Percentiles rank a stretch among this genome's conserved stretches.
phyloP scores from a whole-genome alignment of 2,888 invertebrate species.

The Latrodectus elegans region DNA sequence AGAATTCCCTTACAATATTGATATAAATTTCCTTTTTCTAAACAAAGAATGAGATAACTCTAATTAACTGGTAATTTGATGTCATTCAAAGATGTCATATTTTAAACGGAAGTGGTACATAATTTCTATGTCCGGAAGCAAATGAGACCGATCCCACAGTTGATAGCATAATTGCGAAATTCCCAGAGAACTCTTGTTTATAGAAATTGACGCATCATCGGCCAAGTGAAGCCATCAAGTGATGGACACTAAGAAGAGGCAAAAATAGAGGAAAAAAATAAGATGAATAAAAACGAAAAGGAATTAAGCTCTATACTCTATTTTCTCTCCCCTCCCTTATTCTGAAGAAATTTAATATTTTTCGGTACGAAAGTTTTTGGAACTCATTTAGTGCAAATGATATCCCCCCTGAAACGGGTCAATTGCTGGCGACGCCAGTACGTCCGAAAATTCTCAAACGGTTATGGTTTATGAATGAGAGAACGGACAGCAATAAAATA shows the following conservation, averaged over 20 bases:
- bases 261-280: constrained; percentile 1
- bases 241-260: constrained; percentile 40
- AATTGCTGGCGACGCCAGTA: constrained; percentile 58
- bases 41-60: too few species aligned
- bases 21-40: too few species aligned
- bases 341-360: constrained; percentile 67
- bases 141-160: constrained; percentile 14
- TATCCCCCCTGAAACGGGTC: constrained; percentile 49
- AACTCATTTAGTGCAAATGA: constrained; percentile 53
- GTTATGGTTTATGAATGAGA: constrained; percentile 67
- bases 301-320: constrained; percentile 52
- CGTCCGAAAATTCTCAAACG: constrained; percentile 53
- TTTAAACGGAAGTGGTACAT: too few species aligned
- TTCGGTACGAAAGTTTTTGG: constrained; percentile 45
- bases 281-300: constrained; percentile 11
- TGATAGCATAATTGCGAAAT: constrained; percentile 38
- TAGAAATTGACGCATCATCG: constrained; percentile 33
- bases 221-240: constrained; percentile 52
- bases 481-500: constrained; percentile 64
- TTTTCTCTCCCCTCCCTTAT: constrained; percentile 18
- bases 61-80: too few species aligned
- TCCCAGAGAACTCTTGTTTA: constrained; percentile 30
- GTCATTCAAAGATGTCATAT: too few species aligned
- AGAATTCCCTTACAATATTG: too few species aligned
- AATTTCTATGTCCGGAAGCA: neutral